Evolutionary conservation across 2,797 vertebrate species (phyloP).

Genomic region (Onychomys arenicola): DNA sequence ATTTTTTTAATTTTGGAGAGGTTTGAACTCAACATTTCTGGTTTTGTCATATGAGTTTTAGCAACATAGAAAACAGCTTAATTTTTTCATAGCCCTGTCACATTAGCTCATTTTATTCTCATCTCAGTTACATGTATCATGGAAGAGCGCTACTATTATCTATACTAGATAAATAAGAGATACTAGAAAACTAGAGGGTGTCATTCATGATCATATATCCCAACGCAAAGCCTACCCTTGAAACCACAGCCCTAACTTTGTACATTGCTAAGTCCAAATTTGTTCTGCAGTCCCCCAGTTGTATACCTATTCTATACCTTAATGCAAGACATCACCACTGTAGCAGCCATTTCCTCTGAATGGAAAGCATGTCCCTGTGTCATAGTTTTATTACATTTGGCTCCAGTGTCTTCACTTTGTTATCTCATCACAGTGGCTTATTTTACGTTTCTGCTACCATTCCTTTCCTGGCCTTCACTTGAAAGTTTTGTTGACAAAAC

Average conservation of each 20-base stretch:
- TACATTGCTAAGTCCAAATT: neutral
- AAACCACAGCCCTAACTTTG: neutral
- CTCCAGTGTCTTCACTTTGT: neutral
- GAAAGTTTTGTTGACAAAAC: neutral
- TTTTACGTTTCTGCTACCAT: neutral
- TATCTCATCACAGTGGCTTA: neutral
- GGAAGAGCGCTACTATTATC: neutral
- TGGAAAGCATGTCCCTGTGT: neutral
- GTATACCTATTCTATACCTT: neutral
- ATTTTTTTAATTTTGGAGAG: neutral
- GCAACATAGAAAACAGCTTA: slow-evolving; percentile 22
- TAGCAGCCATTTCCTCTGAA: neutral
- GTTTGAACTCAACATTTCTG: slow-evolving; percentile 23
- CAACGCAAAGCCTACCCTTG: neutral
- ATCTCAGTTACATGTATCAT: neutral
- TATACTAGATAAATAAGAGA: neutral
- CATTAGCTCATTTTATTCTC: slow-evolving; percentile 1
- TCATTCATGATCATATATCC: neutral
- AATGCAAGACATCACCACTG: neutral
- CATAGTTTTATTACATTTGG: neutral
- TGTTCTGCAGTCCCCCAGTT: neutral
- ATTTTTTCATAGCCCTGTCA: neutral
- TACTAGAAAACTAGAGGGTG: neutral
- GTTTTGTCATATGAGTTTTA: neutral
- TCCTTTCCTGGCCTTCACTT: neutral